Percentiles rank a stretch among this genome's conserved stretches.
These are phyloP conservation scores for Cancer borealis DNA, from an alignment of 2,888 invertebrate species.

Conservation along the genomic window DNA sequence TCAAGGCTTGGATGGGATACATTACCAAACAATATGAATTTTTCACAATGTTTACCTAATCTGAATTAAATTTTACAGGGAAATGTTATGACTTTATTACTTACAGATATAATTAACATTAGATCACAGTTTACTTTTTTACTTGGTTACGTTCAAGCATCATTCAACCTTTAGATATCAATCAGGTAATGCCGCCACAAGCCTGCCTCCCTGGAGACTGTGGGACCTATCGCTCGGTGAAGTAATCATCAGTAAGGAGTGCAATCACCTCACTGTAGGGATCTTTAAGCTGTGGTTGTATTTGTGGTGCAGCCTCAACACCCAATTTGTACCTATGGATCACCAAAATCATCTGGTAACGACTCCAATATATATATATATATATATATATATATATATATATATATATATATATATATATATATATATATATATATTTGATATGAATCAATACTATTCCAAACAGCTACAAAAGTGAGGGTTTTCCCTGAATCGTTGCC, in stretches of 20 bases:
- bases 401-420: no score
- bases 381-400: no score
- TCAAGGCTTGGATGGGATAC: not conserved
- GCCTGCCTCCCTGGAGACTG: not conserved
- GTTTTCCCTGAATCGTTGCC: not conserved
- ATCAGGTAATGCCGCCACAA: not conserved
- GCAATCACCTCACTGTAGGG: not conserved
- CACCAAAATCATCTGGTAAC: no score
- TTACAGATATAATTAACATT: not conserved
- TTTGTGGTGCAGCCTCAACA: not conserved
- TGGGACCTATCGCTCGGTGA: not conserved
- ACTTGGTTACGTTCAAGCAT: not conserved
- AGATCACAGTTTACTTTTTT: not conserved
- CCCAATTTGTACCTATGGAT: no score
- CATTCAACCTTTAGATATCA: conserved; percentile 22
- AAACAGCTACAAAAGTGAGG: not conserved
- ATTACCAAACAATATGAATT: no score
- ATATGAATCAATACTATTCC: no score
- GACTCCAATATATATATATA: no score
- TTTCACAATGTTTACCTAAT: no score
- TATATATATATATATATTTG: no score
- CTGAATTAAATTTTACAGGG: no score
- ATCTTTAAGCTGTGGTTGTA: not conserved
- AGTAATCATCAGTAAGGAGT: not conserved
- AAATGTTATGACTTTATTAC: not conserved